Base-by-base conservation (phyloP, 2,113 vertebrate species). In the Hemiprocne comata region DNA sequence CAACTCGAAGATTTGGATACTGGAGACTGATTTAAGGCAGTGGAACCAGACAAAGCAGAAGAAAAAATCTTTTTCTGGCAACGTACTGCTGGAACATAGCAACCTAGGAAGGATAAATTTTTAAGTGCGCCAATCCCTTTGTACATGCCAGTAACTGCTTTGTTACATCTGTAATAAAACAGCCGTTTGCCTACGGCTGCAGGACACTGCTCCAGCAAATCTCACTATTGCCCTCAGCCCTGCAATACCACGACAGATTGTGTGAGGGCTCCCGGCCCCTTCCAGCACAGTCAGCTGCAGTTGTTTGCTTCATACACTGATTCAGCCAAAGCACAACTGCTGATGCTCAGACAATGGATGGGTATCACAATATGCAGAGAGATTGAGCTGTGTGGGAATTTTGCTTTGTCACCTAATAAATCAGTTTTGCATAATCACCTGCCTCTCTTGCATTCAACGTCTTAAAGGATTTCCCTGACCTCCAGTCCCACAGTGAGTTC, bases 21-120 rank as follows among this genome's bases (percentile, higher is more conserved):
- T 25, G 33, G 17, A 53, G 24, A 40, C 17, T 62, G 23, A 66
- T 65, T 33, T n/a, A 55, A 71, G 75, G 51, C 18, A 66, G 14
- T 3, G 62, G 75, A 71, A 66, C 24, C 31, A 67, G 38, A 53
- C 26, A 54, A 82, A 74, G n/a, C 15, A 82, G 62, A 55, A 81
- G 25, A 42, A 67, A 85, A 82, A 44, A 6, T 67, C 42, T 31
- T 34, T 78, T 71, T 62, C 53, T 79, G 57, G 11, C 48, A 53
- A 2, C 0, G 0, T 14, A 23, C 17, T 74, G 36, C 62, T 84
- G 38, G 38, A 76, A 81, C 1, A 1, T 0, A 73, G 58, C 64
- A 77, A 38, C 91, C 55, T 33, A 69, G 62, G 80, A 57, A 93
- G 62, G 53, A 76, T 28, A 36, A 36, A 67, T 51, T 44, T 24